Conservation (phyloP, 1,140 invertebrate species). For the Ruditapes philippinarum region DNA sequence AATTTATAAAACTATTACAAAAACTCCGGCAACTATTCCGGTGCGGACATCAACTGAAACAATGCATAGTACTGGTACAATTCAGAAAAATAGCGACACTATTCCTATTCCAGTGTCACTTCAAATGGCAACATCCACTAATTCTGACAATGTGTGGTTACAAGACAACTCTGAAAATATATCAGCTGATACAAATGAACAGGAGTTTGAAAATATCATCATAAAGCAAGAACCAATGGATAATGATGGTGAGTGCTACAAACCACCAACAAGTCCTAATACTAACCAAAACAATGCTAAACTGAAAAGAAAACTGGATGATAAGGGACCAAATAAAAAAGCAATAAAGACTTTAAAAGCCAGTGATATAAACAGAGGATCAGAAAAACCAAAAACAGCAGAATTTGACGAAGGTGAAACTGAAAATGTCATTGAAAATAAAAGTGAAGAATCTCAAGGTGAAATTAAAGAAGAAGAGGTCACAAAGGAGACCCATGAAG, state of each 20-base stretch:
- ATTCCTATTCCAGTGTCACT: neutral
- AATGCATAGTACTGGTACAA: too few species aligned
- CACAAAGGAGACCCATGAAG: neutral
- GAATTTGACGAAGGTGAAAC: neutral
- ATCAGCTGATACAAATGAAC: neutral
- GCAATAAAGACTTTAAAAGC: neutral
- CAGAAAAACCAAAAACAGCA: neutral
- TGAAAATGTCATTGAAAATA: neutral
- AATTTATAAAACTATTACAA: neutral
- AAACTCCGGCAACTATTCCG: neutral
- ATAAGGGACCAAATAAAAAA: neutral
- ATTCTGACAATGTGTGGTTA: neutral
- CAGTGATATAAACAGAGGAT: neutral
- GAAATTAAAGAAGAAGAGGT: neutral
- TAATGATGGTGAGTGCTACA: neutral
- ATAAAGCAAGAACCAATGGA: neutral
- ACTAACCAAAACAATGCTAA: neutral
- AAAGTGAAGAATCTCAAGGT: neutral
- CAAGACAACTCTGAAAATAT: neutral
- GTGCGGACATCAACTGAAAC: neutral
- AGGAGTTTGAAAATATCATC: conserved; percentile 9
- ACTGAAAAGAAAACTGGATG: neutral
- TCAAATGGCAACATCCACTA: neutral
- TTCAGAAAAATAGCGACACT: too few species aligned
- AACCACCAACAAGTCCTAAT: neutral